Evolutionary conservation across 2,113 vertebrate genomes (phyloP), one percentile per base, ranked within the genome.

Genomic region (Phyllostomus discolor): DNA sequence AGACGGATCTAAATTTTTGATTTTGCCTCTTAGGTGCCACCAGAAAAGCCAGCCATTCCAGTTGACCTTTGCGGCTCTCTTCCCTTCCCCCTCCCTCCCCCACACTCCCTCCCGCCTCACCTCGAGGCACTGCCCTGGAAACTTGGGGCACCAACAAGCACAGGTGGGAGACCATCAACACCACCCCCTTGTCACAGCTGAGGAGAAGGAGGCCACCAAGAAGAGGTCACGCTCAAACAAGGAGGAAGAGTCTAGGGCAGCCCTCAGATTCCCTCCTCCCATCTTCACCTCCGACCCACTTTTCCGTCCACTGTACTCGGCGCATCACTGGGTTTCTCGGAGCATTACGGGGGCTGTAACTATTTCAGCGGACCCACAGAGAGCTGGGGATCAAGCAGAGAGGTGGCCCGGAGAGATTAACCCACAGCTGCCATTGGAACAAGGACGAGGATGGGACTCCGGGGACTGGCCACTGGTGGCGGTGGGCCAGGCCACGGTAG

Each of bases 311-410:
- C 50, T 43, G 1, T 2, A 17, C 9, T 57, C 31, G 17, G 62
- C 24, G 57, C 54, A 35, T 35, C 67, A 6, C 69, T 92, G 92
- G 7, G 66, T 89, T 91, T 89, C 90, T 54, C 59, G 0, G 67
- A 80, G 57, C 38, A 0, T 50, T 16, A 20, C 73, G 67, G 67
- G 26, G 43, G 57, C 10, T 84, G n/a, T 79, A 70, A 52, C 35
- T 54, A 75, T 94, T 92, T 92, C 54, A 50, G 4, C 11, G 31
- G 88, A 17, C 80, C 84, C 46, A 87, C 57, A 85, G 41, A 73
- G n/a, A 78, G 52, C 28, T 41, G 91, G 26, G 85, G n/a, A 78
- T 35, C 66, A 28, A 54, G 88, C 5, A 81, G 80, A 66, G 66
- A 76, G 46, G 16, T 19, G 69, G 43, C 59, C 62, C 35, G 14